phyloP scores from a whole-genome alignment of 2,888 invertebrate genomes.

The Lasiommata megera region DNA sequence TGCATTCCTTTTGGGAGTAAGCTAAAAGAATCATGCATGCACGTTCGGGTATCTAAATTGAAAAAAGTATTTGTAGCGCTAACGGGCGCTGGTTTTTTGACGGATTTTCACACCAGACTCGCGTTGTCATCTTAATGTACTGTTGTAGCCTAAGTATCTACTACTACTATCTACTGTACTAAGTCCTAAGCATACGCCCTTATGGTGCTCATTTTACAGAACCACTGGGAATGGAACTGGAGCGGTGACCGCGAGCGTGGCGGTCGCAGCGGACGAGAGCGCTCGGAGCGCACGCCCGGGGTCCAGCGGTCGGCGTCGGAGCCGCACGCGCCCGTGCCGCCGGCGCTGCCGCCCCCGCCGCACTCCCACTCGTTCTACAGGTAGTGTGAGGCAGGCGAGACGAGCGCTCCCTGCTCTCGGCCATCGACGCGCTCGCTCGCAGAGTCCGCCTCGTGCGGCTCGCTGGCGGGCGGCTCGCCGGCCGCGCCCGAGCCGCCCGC shows the following conservation, averaged over 20 bases:
- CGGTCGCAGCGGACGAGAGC: conserved; percentile 42
- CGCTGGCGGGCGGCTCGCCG: conserved; percentile 52
- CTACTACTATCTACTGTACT: too few species aligned
- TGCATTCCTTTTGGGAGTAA: too few species aligned
- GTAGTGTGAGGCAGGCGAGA: conserved; percentile 77
- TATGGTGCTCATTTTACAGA: conserved; percentile 20
- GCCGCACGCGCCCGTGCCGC: conserved; percentile 80
- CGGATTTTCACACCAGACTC: too few species aligned
- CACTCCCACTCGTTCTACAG: conserved; percentile 79
- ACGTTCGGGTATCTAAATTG: too few species aligned
- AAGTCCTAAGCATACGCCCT: too few species aligned
- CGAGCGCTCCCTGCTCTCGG: conserved; percentile 70
- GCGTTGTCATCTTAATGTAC: too few species aligned
- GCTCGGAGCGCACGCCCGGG: conserved; percentile 68
- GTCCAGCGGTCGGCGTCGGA: conserved; percentile 83
- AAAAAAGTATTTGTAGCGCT: too few species aligned
- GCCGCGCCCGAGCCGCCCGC: conserved; percentile 42
- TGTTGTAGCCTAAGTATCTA: too few species aligned
- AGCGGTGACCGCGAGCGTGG: conserved; percentile 52
- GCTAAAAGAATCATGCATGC: too few species aligned
- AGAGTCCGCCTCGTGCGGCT: conserved; percentile 73
- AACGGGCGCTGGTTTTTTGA: too few species aligned
- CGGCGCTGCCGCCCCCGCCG: conserved; percentile 73
- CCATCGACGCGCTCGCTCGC: conserved; percentile 75
- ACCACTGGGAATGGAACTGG: conserved; percentile 74